Percentiles rank a stretch among this genome's conserved stretches.
Evolutionary conservation across 2,888 invertebrate genomes (phyloP).

Genomic region (Hypsopygia costalis): DNA sequence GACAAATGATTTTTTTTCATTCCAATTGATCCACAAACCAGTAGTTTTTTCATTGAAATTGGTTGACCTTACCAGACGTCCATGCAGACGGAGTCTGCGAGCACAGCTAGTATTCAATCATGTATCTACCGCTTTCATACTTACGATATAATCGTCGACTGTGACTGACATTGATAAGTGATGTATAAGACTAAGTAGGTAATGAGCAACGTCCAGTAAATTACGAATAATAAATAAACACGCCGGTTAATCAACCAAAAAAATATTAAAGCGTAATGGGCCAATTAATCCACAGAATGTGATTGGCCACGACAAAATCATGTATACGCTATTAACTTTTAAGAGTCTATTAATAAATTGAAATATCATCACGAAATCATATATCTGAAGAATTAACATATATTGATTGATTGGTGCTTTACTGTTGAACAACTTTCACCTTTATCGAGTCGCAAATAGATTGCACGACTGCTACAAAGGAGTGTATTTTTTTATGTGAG

Average conservation of each 20-base stretch:
- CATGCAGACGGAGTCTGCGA: no score
- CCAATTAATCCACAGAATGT: slow-evolving; percentile 1
- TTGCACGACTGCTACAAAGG: no score
- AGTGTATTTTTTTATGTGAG: no score
- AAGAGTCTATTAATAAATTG: slow-evolving; percentile 1
- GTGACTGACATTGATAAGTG: slow-evolving; percentile 4
- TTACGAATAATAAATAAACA: neutral
- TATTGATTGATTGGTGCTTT: slow-evolving; percentile 2
- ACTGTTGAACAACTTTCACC: neutral
- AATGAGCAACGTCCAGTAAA: neutral
- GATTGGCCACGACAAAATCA: slow-evolving; percentile 4
- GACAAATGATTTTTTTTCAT: no score
- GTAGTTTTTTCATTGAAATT: no score
- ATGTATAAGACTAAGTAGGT: neutral
- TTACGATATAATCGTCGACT: slow-evolving; percentile 1
- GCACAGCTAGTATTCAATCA: no score
- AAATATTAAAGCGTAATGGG: neutral
- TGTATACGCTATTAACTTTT: slow-evolving; percentile 2
- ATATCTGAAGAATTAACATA: slow-evolving; percentile 4
- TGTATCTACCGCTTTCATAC: no score
- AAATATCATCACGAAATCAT: slow-evolving; percentile 6
- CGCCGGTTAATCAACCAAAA: neutral
- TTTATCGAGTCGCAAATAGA: no score
- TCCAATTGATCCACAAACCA: no score
- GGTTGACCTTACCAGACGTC: no score